These are phyloP conservation scores for Calidris pugnax DNA, from an alignment of 2,113 vertebrate genomes.

Conservation along the genomic window DNA sequence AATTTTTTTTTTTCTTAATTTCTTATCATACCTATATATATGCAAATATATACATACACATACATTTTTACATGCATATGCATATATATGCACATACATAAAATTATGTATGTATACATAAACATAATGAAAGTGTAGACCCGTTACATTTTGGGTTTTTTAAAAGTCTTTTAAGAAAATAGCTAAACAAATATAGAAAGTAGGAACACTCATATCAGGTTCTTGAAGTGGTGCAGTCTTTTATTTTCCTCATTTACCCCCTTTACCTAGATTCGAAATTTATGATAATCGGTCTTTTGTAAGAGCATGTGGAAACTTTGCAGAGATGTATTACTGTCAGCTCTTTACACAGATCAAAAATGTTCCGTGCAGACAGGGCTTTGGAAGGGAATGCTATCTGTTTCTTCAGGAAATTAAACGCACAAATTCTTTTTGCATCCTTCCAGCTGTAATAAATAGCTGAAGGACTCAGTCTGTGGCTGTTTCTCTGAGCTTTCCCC, in stretches of 20 bases:
- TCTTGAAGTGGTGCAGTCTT: neutral
- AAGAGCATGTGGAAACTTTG: slow-evolving; percentile 14
- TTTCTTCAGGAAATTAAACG: slow-evolving; percentile 60
- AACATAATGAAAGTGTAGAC: neutral
- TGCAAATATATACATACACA: neutral
- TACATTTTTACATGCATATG: too few relatives aligned
- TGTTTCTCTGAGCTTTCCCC: slow-evolving; percentile 21
- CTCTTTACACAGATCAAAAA: slow-evolving; percentile 43
- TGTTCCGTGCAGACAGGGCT: slow-evolving; percentile 14
- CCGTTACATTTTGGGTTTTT: neutral
- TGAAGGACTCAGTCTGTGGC: slow-evolving; percentile 19
- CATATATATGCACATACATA: neutral
- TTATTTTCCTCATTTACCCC: slow-evolving; percentile 1
- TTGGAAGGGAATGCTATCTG: slow-evolving; percentile 38
- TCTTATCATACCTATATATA: neutral
- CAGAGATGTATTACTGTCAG: neutral
- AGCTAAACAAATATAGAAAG: neutral
- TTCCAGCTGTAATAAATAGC: slow-evolving; percentile 63
- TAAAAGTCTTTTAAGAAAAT: neutral
- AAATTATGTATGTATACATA: neutral
- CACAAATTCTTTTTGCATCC: slow-evolving; percentile 41
- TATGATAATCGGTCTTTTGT: slow-evolving; percentile 12
- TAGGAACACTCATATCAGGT: neutral
- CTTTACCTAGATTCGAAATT: slow-evolving; percentile 29
- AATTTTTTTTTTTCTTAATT: neutral